A percentile compares a stretch with the other conserved stretches of the same genome.
Evolutionary conservation across 2,797 vertebrate species (phyloP).

Genomic region (Parauchenoglanis punctatus): DNA sequence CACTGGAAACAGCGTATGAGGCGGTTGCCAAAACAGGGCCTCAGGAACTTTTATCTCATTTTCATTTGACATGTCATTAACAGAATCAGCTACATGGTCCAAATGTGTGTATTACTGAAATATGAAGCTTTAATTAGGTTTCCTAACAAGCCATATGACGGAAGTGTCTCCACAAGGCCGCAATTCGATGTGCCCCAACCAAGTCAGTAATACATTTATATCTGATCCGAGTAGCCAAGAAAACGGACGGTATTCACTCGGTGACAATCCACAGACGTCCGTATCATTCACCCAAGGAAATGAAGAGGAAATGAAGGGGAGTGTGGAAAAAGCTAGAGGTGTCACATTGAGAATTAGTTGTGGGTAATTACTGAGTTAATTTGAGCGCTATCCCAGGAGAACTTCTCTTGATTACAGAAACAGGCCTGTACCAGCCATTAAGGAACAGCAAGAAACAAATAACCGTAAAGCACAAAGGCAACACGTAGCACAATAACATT

Average conservation of each 20-base stretch:
- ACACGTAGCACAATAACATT: slow-evolving; percentile 4
- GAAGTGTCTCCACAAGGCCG: not conserved
- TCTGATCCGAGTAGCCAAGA: not conserved
- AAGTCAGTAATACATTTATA: not conserved
- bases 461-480: slow-evolving; percentile 17
- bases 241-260: not conserved
- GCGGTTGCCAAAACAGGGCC: slow-evolving; percentile 22
- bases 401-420: slow-evolving; percentile 42
- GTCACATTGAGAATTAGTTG: slow-evolving; percentile 45
- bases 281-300: slow-evolving; percentile 22
- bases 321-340: slow-evolving; percentile 4
- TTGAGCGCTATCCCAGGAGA: slow-evolving; percentile 40
- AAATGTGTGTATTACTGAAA: not conserved
- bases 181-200: not conserved
- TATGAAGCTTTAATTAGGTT: not conserved
- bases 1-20: slow-evolving; percentile 15
- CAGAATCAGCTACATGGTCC: not conserved
- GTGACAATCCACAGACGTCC: not conserved
- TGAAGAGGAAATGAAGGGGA: slow-evolving; percentile 12
- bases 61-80: not conserved
- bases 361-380: slow-evolving; percentile 49
- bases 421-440: slow-evolving; percentile 33
- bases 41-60: slow-evolving; percentile 15
- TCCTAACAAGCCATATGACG: not conserved
- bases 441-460: slow-evolving; percentile 34